Percentiles rank a stretch among this genome's conserved stretches.
Evolutionary conservation across 2,113 vertebrate species (phyloP).

Genomic region (Diadophis punctatus): DNA sequence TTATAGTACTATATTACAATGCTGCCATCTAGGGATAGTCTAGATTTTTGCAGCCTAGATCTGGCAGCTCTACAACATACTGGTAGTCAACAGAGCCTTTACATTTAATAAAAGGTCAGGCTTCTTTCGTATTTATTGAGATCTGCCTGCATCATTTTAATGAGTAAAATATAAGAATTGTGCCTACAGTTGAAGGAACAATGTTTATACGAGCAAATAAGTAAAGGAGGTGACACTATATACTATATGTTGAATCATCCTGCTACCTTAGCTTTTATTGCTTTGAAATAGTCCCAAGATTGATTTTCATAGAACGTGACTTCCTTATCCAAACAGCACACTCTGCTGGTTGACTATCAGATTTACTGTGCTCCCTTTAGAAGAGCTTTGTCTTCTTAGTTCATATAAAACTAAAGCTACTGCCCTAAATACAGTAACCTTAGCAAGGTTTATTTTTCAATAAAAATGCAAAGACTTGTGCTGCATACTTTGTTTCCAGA

Average conservation of each 20-base stretch:
- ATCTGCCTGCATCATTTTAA: neutral
- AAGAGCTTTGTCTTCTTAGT: neutral
- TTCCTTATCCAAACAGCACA: neutral
- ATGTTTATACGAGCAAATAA: neutral
- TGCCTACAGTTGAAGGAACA: rapidly evolving
- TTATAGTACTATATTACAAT: neutral
- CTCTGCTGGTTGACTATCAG: slow-evolving; percentile 1
- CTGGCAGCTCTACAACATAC: neutral
- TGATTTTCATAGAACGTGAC: neutral
- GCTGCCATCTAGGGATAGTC: neutral
- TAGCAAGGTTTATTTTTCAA: neutral
- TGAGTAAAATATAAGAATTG: neutral
- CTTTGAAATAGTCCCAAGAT: neutral
- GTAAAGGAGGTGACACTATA: neutral
- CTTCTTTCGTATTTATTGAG: neutral
- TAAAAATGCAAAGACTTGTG: neutral
- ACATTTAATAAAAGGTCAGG: neutral
- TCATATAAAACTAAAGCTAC: neutral
- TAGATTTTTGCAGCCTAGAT: neutral
- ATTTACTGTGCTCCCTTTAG: neutral
- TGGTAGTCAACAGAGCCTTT: neutral
- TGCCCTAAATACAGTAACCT: neutral
- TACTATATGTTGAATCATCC: neutral
- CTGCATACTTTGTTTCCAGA: neutral
- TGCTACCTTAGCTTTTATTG: neutral